Base-by-base conservation (phyloP, 53 echinoderm and acorn worm species). In the Hippasteria phrygiana region DNA sequence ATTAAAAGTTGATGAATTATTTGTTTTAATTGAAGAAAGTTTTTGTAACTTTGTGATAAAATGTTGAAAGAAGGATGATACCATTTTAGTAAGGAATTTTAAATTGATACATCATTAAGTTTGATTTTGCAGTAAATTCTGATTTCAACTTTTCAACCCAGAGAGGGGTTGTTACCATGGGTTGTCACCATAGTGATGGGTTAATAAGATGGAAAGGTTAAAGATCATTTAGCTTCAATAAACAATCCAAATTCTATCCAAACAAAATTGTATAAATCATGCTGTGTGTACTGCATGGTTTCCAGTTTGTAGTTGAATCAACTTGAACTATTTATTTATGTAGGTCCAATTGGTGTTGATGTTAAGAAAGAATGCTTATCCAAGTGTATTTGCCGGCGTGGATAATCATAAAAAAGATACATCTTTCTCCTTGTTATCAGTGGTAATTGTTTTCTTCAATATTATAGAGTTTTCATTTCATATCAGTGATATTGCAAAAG, bases 201-300 rank as follows among this genome's bases (percentile, higher is more conserved):
- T 69, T 69, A 37, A 5, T 14, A 69, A 31, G 64, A n/a, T n/a
- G n/a, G n/a, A n/a, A 5, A 29, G 62, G 62, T 43, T 37, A 37
- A 39, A 62, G 79, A 56, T 79, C 79, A 38, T 59, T 10, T 24
- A 79, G 46, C 17, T 62, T 47, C 27, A 79, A 79, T 79, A 79
- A 79, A 79, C 79, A 14, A 2, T 67, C 56, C 10, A 56, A 79
- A 56, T 24, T 79, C 14, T 37, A 36, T 55, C 62, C 62, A 62
- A 40, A 79, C 62, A 38, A 22, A 79, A 53, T n/a, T 36, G 54
- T 54, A 24, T 24, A 59, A 59, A 24, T 26, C 26, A 24, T 24
- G 26, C 59, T 59, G 59, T 59, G 8, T 24, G 26, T 59, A 24
- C 59, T 22, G 2, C 59, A 59, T 24, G 59, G 59, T 26, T 59